Evolutionary conservation across 1,140 invertebrate species (phyloP).

Genomic region (Hestina assimilis): DNA sequence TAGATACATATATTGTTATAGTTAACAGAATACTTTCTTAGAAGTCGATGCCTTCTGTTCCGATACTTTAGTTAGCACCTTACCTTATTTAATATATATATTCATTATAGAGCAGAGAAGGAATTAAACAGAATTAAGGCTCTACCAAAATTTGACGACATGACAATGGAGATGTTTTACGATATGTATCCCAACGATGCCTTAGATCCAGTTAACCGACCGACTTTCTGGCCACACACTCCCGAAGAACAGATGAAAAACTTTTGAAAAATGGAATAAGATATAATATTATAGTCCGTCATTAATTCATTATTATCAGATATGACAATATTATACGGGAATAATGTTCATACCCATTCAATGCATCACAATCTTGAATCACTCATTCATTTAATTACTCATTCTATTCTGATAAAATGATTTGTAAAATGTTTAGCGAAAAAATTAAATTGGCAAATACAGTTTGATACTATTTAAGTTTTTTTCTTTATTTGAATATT

Average conservation of each 20-base stretch:
- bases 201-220: constrained; percentile 80
- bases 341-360: background rate
- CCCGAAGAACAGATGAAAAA: constrained; percentile 79
- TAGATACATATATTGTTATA: no score
- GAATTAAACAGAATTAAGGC: constrained; percentile 81
- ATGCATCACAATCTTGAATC: background rate
- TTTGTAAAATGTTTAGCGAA: background rate
- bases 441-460: background rate
- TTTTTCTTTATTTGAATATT: no score
- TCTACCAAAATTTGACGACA: constrained; percentile 87
- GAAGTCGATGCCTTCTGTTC: no score
- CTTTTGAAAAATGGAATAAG: no score
- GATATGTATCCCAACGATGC: constrained; percentile 85
- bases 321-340: background rate
- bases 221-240: constrained; percentile 86
- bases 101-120: constrained; percentile 55
- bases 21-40: no score
- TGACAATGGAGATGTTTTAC: constrained; percentile 91
- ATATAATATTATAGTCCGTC: no score
- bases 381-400: constrained; percentile 1
- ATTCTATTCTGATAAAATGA: background rate
- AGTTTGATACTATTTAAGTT: no score
- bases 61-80: no score
- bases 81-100: no score
- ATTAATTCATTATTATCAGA: background rate